These are phyloP conservation scores for Glossophaga mutica DNA, from an alignment of 2,797 vertebrate genomes.

Conservation along the genomic window DNA sequence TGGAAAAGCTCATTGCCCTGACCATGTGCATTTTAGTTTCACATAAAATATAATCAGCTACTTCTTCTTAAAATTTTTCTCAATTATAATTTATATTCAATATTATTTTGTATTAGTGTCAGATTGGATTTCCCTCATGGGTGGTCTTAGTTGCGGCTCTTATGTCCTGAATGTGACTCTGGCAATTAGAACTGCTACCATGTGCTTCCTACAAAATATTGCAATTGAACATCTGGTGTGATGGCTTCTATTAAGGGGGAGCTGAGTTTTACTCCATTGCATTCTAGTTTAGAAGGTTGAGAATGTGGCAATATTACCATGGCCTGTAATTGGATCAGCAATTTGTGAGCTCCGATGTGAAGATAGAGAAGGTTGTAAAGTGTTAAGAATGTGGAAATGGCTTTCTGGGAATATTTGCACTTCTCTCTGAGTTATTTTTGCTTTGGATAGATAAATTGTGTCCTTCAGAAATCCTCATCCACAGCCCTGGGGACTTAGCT, in stretches of 20 bases:
- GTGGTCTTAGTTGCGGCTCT: not conserved
- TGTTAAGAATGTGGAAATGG: not conserved
- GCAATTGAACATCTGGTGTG: slow-evolving; percentile 52
- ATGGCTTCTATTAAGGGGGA: not conserved
- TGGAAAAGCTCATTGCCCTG: not conserved
- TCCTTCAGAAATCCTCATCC: slow-evolving; percentile 21
- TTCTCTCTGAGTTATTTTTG: not conserved
- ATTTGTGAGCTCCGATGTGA: not conserved
- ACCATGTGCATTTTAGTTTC: not conserved
- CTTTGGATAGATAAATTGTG: not conserved
- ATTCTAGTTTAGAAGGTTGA: slow-evolving; percentile 19
- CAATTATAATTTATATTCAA: not conserved
- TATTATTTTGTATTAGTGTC: not conserved
- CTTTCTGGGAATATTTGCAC: not conserved
- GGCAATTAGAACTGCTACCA: slow-evolving; percentile 12
- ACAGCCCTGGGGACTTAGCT: not conserved
- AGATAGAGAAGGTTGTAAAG: not conserved
- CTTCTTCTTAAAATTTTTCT: not conserved
- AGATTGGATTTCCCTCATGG: not conserved
- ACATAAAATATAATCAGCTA: slow-evolving; percentile 11
- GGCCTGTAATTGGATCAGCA: slow-evolving; percentile 46
- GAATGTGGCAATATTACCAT: slow-evolving; percentile 24
- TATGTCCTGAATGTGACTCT: not conserved
- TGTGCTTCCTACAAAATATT: slow-evolving; percentile 10
- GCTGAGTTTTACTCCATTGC: not conserved